Evolutionary conservation across 2,888 invertebrate genomes (phyloP), one percentile per base, ranked within the genome.

Genomic region (Apamea anceps): DNA sequence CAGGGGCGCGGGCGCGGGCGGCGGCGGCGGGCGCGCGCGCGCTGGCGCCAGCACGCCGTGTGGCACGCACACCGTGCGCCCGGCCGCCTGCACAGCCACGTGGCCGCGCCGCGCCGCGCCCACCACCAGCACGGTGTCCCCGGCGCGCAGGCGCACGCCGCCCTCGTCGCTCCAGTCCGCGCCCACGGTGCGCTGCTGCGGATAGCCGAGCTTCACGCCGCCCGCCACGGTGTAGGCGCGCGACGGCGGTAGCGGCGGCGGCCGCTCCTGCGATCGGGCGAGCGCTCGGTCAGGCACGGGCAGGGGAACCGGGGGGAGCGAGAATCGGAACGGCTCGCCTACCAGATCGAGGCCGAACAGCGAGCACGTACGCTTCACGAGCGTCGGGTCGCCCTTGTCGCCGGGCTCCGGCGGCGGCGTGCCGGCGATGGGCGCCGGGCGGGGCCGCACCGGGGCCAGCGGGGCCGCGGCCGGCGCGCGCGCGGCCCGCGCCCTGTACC

Each of bases 201-300:
- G 99, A 97, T 99, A 99, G 90, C 98, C 98, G 88, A 99, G 97
- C 96, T 99, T 99, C 80, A 98, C 98, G 94, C 99, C 99, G 90
- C 99, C 99, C 51, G 98, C 97, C 81, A 99, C 98, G 12, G 99
- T 99, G 96, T 99, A 99, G 3, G 98, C 98, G 90, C 99, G 97
- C 91, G 99, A 98, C 57, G 99, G 98, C 72, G 99, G 99, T 86
- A 99, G 98, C 54, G 99, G 99, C 60, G 99, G 99, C 60, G 99
- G 99, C 84, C 98, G 97, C 96, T 99, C 99, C 98, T 98, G 94
- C 66, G 75, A 88, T 91, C 28, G 80, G 74, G 51, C 79, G 72
- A 66, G 74, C 78, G 48, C 54, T n/a, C 65, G 75, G 66, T 78
- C 73, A 72, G 74, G 54, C 67, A 60, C 75, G 79, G 73, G 45